Conservation (phyloP, 2,888 invertebrate species). For the Spisula subtruncata region DNA sequence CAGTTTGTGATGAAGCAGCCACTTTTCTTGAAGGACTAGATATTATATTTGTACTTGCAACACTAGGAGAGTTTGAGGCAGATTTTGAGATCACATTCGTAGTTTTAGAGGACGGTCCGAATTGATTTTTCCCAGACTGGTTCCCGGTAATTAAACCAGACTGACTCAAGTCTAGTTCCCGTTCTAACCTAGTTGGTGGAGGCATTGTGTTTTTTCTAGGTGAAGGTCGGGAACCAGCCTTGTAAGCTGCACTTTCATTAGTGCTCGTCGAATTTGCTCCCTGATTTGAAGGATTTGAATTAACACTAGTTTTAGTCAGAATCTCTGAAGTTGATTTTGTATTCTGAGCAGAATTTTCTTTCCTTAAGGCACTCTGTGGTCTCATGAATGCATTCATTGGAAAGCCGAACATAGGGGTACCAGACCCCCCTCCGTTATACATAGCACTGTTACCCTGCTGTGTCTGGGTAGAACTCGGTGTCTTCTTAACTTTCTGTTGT, state of each 20-base stretch:
- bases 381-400: conserved; percentile 81
- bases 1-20: conserved; percentile 63
- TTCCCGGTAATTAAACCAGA: conserved; percentile 25
- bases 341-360: conserved; percentile 62
- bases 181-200: conserved; percentile 65
- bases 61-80: conserved; percentile 9
- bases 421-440: conserved; percentile 49
- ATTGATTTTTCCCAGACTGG: conserved; percentile 56
- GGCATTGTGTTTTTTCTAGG: conserved; percentile 37
- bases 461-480: conserved; percentile 62
- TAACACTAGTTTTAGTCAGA: conserved; percentile 34
- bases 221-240: conserved; percentile 38
- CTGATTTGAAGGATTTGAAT: conserved; percentile 35
- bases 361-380: conserved; percentile 78
- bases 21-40: conserved; percentile 51
- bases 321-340: conserved; percentile 36
- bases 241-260: conserved; percentile 30
- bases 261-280: conserved; percentile 21
- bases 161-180: conserved; percentile 65
- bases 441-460: conserved; percentile 39
- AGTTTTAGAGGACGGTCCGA: conserved; percentile 57
- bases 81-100: conserved; percentile 31
- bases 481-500: conserved; percentile 71
- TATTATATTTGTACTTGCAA: neutral
- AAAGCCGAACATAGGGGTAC: conserved; percentile 68